Percentiles rank a stretch among this genome's conserved stretches.
These are phyloP conservation scores for Troglohyphantes excavatus DNA, from an alignment of 2,888 invertebrate genomes.

Conservation along the genomic window DNA sequence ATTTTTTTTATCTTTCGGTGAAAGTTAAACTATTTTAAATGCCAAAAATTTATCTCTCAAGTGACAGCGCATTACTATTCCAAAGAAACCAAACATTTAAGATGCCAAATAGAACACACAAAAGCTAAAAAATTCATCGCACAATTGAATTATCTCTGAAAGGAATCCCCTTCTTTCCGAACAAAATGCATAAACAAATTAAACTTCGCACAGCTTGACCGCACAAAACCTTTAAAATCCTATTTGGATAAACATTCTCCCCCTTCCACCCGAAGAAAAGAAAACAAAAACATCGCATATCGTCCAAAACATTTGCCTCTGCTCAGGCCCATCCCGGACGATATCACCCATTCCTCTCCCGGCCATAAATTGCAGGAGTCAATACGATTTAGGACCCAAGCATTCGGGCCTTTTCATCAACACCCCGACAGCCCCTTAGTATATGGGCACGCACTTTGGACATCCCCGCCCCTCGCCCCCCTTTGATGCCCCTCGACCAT, in stretches of 20 bases:
- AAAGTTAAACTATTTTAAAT: too few relatives aligned
- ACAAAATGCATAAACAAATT: background rate
- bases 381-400: slow-evolving; percentile 71
- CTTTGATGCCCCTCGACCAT: slow-evolving; percentile 21
- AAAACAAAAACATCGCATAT: slow-evolving; percentile 21
- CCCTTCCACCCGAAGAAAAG: background rate
- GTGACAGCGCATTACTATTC: too few relatives aligned
- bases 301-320: slow-evolving; percentile 10
- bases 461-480: slow-evolving; percentile 14
- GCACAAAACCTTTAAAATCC: slow-evolving; percentile 33
- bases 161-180: background rate
- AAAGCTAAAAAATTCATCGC: background rate
- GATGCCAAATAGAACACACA: background rate
- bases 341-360: slow-evolving; percentile 36
- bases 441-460: slow-evolving; percentile 59
- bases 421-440: slow-evolving; percentile 52
- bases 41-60: too few relatives aligned
- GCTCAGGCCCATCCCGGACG: slow-evolving; percentile 20
- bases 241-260: slow-evolving; percentile 4
- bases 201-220: background rate
- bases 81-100: background rate
- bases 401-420: slow-evolving; percentile 70
- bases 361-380: slow-evolving; percentile 72
- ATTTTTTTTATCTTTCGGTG: too few relatives aligned
- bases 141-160: background rate